phyloP scores from a whole-genome alignment of 2,888 invertebrate species.

The Hecatera dysodea region DNA sequence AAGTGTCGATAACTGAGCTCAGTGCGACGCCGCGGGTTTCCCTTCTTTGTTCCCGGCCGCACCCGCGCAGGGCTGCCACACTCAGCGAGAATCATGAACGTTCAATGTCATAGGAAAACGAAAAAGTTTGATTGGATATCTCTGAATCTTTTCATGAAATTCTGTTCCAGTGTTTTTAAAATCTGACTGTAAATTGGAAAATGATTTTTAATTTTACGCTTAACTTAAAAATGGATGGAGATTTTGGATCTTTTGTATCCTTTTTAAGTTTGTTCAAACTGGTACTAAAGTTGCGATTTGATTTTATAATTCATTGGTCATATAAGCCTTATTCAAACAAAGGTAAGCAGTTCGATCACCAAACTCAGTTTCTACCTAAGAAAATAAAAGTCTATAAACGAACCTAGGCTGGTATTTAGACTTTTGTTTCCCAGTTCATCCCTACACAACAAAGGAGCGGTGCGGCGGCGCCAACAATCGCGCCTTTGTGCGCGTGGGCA shows the following conservation, averaged over 20 bases:
- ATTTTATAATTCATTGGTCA: background rate
- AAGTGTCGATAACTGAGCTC: slow-evolving; percentile 54
- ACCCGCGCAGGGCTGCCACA: slow-evolving; percentile 48
- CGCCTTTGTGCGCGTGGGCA: slow-evolving; percentile 58
- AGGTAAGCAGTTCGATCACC: background rate
- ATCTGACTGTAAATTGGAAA: slow-evolving; percentile 1
- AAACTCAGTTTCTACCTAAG: background rate
- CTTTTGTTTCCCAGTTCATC: slow-evolving; percentile 35
- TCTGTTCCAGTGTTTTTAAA: slow-evolving; percentile 19
- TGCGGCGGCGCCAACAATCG: slow-evolving; percentile 61
- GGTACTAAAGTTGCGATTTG: background rate
- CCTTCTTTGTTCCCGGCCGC: slow-evolving; percentile 44
- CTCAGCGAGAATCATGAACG: slow-evolving; percentile 5
- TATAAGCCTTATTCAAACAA: no score
- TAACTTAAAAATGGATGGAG: background rate
- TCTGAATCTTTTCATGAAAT: slow-evolving; percentile 12
- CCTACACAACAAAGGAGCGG: slow-evolving; percentile 51
- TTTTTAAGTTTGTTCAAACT: background rate
- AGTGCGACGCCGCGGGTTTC: slow-evolving; percentile 42
- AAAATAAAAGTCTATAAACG: slow-evolving; percentile 7
- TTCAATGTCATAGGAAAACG: slow-evolving; percentile 28
- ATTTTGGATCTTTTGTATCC: background rate
- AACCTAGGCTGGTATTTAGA: slow-evolving; percentile 2
- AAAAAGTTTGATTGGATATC: slow-evolving; percentile 47
- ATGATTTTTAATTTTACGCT: slow-evolving; percentile 1